Evolutionary conservation across 53 echinoderm and acorn worm species (phyloP).

Genomic region (Arbacia lixula): DNA sequence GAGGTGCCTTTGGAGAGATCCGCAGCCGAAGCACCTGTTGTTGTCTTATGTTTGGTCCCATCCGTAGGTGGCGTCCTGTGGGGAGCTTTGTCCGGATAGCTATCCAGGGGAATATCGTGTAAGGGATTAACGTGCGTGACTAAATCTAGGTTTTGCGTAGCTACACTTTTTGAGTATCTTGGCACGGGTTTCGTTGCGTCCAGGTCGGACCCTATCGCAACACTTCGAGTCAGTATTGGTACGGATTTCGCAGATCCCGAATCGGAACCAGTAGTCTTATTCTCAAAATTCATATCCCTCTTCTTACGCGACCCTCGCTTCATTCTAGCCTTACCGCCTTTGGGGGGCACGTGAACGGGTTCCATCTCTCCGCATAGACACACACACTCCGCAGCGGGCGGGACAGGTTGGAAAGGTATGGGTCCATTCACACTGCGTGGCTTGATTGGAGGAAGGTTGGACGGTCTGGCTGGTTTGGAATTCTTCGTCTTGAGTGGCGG

Average conservation of each 20-base stretch:
- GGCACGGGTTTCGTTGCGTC: conserved; percentile 30
- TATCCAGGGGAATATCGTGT: conserved; percentile 20
- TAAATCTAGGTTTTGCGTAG: conserved; percentile 15
- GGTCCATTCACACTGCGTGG: conserved; percentile 71
- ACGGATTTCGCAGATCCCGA: conserved; percentile 29
- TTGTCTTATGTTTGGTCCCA: background rate
- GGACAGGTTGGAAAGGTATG: conserved; percentile 46
- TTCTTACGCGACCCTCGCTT: conserved; percentile 17
- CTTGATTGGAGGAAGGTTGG: conserved; percentile 74
- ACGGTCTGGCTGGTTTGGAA: conserved; percentile 59
- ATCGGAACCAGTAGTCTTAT: conserved; percentile 46
- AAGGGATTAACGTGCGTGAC: conserved; percentile 39
- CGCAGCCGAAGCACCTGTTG: background rate
- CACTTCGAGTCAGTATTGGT: conserved; percentile 14
- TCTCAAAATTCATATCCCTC: conserved; percentile 12
- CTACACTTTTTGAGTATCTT: conserved; percentile 7
- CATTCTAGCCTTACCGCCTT: conserved; percentile 8
- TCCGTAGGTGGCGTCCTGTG: conserved; percentile 16
- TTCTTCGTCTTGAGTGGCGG: background rate
- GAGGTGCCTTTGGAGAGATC: background rate
- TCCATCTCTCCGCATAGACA: conserved; percentile 34
- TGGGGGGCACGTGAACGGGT: background rate
- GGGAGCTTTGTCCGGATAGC: conserved; percentile 1
- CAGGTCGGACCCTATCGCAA: conserved; percentile 47
- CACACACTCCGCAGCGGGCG: conserved; percentile 7